Base-by-base conservation (phyloP, 2,888 invertebrate genomes). In the Oeneis ivallda region DNA sequence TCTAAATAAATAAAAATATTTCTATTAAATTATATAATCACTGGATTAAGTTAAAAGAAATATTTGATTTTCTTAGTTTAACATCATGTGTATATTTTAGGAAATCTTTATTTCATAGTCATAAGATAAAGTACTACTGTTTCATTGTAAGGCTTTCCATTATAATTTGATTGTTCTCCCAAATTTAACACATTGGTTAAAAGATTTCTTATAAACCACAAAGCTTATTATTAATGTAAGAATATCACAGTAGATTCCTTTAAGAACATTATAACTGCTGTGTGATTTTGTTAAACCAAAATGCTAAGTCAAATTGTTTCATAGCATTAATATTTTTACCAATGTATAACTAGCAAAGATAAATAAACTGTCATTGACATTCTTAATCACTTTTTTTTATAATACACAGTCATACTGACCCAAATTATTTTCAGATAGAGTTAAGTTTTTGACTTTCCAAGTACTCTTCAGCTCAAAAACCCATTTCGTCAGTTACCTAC, bases 281-380 rank as follows among this genome's bases (percentile, higher is more conserved):
- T 78, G 79, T 86, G 80, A 85, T 83, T 85, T 84, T 82, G 82
- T 26, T 26, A 56, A 71, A 87, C 87, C 87, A 87, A 87, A 89
- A 90, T 86, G 89, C 88, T 89, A 87, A 84, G 89, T 89, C 89
- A 89, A 85, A 84, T 85, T 91, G 83, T 89, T 91, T 89, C 86
- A 88, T 89, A 89, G 84, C 89, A 89, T 89, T 87, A 85, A 89
- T 89, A 84, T 89, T 91, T 90, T 90, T 92, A 91, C 90, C 89
- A 89, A 88, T 92, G 90, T 91, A 86, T 89, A 87, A 88, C 84
- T 88, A 89, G 89, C 90, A 88, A 89, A 85, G 88, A 89, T 89
- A 87, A 90, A 89, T 91, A 91, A 88, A 89, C 87, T 87, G 82
- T 86, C 84, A 75, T 65, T 57, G 65, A 67, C 52, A 65, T 62